Evolutionary conservation across 2,113 vertebrate genomes (phyloP).

Genomic region (Zapornia atra): DNA sequence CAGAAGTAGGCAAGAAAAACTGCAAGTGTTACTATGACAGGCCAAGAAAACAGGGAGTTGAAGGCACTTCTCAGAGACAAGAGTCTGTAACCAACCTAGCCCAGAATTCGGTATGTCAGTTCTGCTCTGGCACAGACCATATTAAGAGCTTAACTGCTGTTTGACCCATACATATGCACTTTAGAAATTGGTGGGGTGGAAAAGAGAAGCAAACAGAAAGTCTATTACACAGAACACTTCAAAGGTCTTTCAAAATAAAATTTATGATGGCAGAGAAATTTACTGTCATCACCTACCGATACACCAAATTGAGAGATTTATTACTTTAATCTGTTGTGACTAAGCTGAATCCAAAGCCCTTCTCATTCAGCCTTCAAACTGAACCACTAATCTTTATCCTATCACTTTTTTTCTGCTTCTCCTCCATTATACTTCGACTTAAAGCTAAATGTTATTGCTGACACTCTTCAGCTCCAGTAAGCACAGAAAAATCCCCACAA

Average conservation of each 20-base stretch:
- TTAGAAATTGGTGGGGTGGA: background rate
- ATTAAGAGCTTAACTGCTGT: background rate
- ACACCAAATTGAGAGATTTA: background rate
- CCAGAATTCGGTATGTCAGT: background rate
- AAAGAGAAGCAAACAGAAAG: background rate
- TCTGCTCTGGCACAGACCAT: background rate
- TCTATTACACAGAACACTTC: background rate
- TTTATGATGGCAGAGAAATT: background rate
- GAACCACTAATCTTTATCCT: background rate
- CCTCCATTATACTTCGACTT: background rate
- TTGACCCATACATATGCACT: background rate
- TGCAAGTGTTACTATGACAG: background rate
- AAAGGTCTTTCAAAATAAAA: background rate
- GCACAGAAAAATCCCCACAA: background rate
- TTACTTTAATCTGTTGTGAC: background rate
- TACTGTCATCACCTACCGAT: background rate
- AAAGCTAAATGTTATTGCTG: background rate
- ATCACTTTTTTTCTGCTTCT: background rate
- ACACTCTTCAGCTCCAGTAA: background rate
- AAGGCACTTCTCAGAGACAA: background rate
- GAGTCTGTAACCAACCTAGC: background rate
- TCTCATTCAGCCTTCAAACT: background rate
- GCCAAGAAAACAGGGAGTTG: background rate
- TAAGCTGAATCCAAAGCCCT: background rate
- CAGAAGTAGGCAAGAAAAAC: background rate